These are phyloP conservation scores for Prorops nasuta DNA, from an alignment of 1,140 invertebrate genomes.

Conservation along the genomic window DNA sequence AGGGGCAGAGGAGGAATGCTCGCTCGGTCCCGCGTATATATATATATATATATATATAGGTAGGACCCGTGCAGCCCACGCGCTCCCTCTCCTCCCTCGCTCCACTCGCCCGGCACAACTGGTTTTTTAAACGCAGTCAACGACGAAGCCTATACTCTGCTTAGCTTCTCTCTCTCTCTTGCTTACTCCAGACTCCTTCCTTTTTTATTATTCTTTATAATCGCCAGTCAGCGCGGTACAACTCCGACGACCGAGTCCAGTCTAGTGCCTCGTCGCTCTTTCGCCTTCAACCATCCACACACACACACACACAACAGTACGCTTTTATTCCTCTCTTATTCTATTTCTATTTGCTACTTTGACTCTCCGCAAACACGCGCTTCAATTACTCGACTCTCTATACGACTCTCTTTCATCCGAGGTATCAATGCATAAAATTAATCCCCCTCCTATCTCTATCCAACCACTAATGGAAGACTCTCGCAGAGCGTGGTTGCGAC, in stretches of 20 bases:
- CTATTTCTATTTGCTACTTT: too few species aligned
- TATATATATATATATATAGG: too few species aligned
- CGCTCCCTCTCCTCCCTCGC: constrained; percentile 39
- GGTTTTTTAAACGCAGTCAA: constrained; percentile 56
- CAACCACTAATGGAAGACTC: too few species aligned
- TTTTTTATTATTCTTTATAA: constrained; percentile 58
- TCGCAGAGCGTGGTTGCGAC: too few species aligned
- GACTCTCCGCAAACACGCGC: too few species aligned
- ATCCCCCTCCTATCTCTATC: too few species aligned
- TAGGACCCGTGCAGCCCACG: constrained; percentile 52
- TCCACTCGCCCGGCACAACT: constrained; percentile 50
- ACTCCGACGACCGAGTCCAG: too few species aligned
- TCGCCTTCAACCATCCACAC: background rate
- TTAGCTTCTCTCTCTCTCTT: constrained; percentile 8
- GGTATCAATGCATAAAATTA: too few species aligned
- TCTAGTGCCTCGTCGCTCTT: constrained; percentile 42
- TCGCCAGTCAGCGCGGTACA: constrained; percentile 38
- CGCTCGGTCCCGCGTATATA: constrained; percentile 23
- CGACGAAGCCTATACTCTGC: constrained; percentile 52
- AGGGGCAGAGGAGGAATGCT: constrained; percentile 12
- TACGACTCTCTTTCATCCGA: too few species aligned
- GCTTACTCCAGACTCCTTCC: constrained; percentile 29
- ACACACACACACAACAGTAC: too few species aligned
- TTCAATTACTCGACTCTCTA: too few species aligned
- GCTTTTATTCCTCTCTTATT: too few species aligned